These are phyloP conservation scores for Monarcha castaneiventris DNA, from an alignment of 2,113 vertebrate species.

Conservation along the genomic window DNA sequence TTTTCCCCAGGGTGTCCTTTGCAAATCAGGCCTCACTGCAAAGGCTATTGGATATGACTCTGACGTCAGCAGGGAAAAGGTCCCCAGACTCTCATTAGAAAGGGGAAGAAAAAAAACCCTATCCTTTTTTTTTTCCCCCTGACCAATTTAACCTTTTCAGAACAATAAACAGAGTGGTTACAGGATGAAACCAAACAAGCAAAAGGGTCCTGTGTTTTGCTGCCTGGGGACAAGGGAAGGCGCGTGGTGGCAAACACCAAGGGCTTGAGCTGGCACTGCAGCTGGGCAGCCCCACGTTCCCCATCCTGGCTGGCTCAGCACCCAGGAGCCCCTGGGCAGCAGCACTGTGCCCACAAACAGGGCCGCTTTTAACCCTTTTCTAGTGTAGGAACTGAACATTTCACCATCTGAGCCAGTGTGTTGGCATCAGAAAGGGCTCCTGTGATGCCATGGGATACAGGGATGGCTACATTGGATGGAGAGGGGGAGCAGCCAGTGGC, in stretches of 20 bases:
- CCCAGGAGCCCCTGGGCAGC: background rate
- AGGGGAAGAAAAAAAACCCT: background rate
- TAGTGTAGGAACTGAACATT: background rate
- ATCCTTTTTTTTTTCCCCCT: background rate
- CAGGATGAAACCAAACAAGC: background rate
- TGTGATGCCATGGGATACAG: background rate
- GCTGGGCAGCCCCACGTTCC: background rate
- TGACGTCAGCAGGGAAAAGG: conserved; percentile 49
- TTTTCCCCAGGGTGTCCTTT: conserved; percentile 55
- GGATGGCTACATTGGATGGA: background rate
- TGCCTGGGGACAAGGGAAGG: background rate
- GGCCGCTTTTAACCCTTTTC: background rate
- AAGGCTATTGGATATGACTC: conserved; percentile 47
- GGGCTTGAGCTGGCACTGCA: background rate
- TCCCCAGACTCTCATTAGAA: conserved; percentile 56
- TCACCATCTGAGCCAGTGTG: background rate
- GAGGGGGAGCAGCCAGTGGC: background rate
- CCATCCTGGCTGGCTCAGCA: background rate
- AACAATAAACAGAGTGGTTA: conserved; percentile 26
- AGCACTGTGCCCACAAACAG: background rate
- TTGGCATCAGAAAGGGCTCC: background rate
- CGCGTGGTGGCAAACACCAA: fast-evolving
- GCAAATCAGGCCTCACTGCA: conserved; percentile 56
- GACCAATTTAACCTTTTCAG: conserved; percentile 52
- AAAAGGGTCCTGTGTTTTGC: background rate